A percentile compares a stretch with the other conserved stretches of the same genome.
These are phyloP conservation scores for Ictalurus punctatus DNA, from an alignment of 2,113 vertebrate species.

Conservation along the genomic window DNA sequence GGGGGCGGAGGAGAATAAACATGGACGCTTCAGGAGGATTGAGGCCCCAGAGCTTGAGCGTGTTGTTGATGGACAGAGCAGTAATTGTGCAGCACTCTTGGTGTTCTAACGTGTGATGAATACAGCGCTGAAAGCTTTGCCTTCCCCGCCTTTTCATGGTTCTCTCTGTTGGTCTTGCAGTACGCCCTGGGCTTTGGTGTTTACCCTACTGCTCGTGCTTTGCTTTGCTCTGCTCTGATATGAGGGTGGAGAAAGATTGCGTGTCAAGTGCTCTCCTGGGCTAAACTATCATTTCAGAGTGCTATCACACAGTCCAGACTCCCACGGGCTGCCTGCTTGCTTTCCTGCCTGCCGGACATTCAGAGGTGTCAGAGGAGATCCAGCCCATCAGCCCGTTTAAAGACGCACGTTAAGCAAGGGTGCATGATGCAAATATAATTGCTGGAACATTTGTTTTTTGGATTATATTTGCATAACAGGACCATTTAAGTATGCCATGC, in stretches of 20 bases:
- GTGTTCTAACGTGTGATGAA: slow-evolving; percentile 42
- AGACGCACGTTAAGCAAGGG: slow-evolving; percentile 21
- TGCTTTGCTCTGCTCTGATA: slow-evolving; percentile 69
- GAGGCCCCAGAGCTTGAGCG: slow-evolving; percentile 25
- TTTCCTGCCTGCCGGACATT: slow-evolving; percentile 64
- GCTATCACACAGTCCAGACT: slow-evolving; percentile 76
- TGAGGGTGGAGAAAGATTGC: slow-evolving; percentile 72
- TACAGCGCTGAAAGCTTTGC: slow-evolving; percentile 23
- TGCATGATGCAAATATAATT: slow-evolving; percentile 26
- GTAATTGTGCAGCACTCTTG: slow-evolving; percentile 46
- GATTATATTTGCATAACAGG: slow-evolving; percentile 12
- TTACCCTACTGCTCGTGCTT: slow-evolving; percentile 74
- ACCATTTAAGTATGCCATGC: neutral
- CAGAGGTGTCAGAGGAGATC: slow-evolving; percentile 64
- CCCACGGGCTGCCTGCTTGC: slow-evolving; percentile 66
- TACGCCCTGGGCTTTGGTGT: slow-evolving; percentile 69
- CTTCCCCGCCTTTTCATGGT: neutral
- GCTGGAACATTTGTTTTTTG: neutral
- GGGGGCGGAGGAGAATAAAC: slow-evolving; percentile 35
- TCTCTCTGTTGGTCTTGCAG: slow-evolving; percentile 53
- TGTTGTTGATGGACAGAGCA: slow-evolving; percentile 50
- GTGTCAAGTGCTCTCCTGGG: slow-evolving; percentile 80
- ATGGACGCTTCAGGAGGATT: slow-evolving; percentile 11
- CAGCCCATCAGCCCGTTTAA: slow-evolving; percentile 35
- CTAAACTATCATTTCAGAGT: slow-evolving; percentile 79